Evolutionary conservation across 2,113 vertebrate genomes (phyloP), one percentile per base, ranked within the genome.

Genomic region (Forbesichthys agassizii): DNA sequence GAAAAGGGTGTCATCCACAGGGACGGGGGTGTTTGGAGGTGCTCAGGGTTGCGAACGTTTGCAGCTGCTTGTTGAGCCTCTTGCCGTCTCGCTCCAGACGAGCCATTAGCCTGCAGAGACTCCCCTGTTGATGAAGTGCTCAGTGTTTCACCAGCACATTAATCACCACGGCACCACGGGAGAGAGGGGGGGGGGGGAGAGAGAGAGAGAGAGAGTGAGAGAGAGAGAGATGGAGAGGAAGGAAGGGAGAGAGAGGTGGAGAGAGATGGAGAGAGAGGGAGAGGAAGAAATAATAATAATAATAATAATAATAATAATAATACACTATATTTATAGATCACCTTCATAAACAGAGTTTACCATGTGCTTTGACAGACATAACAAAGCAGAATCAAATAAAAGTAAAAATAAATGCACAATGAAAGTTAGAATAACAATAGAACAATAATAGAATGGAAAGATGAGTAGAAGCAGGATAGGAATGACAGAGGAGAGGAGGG

Each of bases 81-180:
- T 82, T 69, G 12, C 58, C 69, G 48, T 78, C 82, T 85, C 69
- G 79, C 81, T 79, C 64, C 80, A 79, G 83, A 86, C 75, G 73
- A 88, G 85, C 79, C 73, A 86, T 88, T 87, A 84, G 77, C 74
- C 69, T 54, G 16, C 51, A 1, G 6, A 79, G 66, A 60, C 69
- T 73, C 62, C 69, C 48, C 71, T 5, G 18, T 73, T 86, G 81
- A 86, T 87, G 82, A 84, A 87, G 79, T 86, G 79, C 73, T 80
- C 68, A 65, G 80, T 74, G 78, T 69, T 80, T 88, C 73, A 79
- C 70, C 73, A 61, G 66, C 70, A 65, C 77, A 86, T 88, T 82
- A 86, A 90, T 86, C 88, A 86, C 72, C 75, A 75, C 67, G 72
- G 69, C 48, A 63, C 66, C 9, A 1, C 63, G 77, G 46, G 72